These are phyloP conservation scores for Autographa pulchrina DNA, from an alignment of 2,888 invertebrate genomes.

Conservation along the genomic window DNA sequence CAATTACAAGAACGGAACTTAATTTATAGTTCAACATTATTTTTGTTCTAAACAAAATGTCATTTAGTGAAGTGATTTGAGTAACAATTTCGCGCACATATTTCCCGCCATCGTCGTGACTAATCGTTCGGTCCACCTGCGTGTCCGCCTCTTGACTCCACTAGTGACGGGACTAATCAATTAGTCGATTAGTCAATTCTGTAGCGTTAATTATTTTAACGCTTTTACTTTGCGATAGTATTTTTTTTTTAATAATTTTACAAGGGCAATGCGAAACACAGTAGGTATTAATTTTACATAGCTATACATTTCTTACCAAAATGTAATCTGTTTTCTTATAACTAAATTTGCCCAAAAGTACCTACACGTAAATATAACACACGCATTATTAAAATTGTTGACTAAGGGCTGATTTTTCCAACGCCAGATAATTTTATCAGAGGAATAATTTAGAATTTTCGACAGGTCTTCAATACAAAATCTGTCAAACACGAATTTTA, in stretches of 20 bases:
- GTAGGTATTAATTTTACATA: too few species aligned
- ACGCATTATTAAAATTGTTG: too few species aligned
- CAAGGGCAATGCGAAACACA: not conserved
- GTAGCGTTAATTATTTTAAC: not conserved
- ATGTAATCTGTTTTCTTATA: too few species aligned
- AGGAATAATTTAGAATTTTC: too few species aligned
- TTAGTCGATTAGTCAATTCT: slow-evolving; percentile 12
- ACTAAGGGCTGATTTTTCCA: too few species aligned
- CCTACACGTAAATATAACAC: too few species aligned
- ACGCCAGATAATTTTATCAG: too few species aligned
- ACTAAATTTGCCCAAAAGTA: too few species aligned
- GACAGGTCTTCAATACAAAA: too few species aligned
- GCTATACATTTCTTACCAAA: too few species aligned
- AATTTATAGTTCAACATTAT: not conserved
- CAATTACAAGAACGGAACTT: not conserved
- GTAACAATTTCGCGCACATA: not conserved
- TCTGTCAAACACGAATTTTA: too few species aligned
- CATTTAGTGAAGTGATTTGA: not conserved
- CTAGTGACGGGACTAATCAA: slow-evolving; percentile 21
- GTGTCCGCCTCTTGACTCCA: slow-evolving; percentile 16
- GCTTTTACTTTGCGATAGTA: not conserved
- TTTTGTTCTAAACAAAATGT: not conserved
- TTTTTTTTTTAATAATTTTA: not conserved
- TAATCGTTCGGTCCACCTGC: slow-evolving; percentile 18
- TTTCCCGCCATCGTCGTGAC: slow-evolving; percentile 11